Evolutionary conservation across 2,888 invertebrate species (phyloP).

Genomic region (Nyleta sp.): DNA sequence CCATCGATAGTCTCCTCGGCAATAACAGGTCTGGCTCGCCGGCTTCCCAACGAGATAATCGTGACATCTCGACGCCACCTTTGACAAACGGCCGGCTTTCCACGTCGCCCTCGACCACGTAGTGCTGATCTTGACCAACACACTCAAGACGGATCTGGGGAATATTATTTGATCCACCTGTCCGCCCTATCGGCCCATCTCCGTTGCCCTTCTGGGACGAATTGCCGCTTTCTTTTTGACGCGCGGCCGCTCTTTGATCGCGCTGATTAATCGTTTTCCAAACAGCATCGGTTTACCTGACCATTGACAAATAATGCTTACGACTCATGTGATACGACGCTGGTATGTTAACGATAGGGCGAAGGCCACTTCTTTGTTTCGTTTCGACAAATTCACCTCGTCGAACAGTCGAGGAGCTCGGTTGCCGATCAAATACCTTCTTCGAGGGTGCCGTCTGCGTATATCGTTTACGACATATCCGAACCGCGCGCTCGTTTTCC

Average conservation of each 20-base stretch:
- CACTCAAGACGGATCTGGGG: constrained; percentile 28
- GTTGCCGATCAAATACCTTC: constrained; percentile 25
- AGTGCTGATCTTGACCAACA: constrained; percentile 47
- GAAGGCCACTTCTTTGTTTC: constrained; percentile 27
- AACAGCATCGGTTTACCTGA: neutral
- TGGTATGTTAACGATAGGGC: constrained; percentile 22
- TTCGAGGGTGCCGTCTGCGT: constrained; percentile 60
- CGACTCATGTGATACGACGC: constrained; percentile 5
- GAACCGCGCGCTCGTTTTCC: constrained; percentile 51
- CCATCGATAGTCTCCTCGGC: constrained; percentile 92
- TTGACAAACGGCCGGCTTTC: constrained; percentile 76
- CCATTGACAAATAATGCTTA: neutral
- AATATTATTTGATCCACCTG: constrained; percentile 43
- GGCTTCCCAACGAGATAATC: constrained; percentile 69
- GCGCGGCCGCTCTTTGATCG: constrained; percentile 11
- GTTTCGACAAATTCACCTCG: neutral
- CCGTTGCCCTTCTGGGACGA: constrained; percentile 10
- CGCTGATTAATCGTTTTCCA: constrained; percentile 21
- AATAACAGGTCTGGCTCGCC: constrained; percentile 75
- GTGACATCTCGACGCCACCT: constrained; percentile 76
- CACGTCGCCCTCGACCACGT: constrained; percentile 71
- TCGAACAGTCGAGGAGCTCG: constrained; percentile 17
- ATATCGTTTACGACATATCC: constrained; percentile 80
- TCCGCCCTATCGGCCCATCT: constrained; percentile 38
- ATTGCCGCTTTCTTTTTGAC: constrained; percentile 12